Evolutionary conservation across 1,140 invertebrate genomes (phyloP), one percentile per base, ranked within the genome.

Genomic region (Venustaconcha ellipsiformis): DNA sequence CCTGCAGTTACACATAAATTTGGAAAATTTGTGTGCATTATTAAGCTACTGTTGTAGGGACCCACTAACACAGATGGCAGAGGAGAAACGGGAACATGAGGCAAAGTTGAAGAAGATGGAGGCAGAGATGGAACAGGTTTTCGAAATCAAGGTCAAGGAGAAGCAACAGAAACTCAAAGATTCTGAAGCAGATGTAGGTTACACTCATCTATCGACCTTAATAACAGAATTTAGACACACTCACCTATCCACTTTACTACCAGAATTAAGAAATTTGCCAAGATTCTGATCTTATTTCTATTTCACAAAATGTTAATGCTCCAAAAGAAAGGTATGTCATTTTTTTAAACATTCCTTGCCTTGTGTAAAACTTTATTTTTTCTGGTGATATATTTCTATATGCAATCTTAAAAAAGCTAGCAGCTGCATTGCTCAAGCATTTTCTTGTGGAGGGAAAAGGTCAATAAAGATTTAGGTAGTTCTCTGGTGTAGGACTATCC

Each of bases 31-130:
- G 6, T 48, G 11, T 48, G 37, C 6, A 48, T 48, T 48, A 48
- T 48, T 6, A 6, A 8, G 37, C 37, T 48, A 63, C 71, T 81
- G 59, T 90, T 91, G 88, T 89, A 97, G 95, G 94, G 99, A 99
- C 92, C 97, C 97, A 66, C 91, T 99, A 79, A 96, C 96, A 77
- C 97, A 99, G 90, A 96, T 99, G 94, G 97, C 99, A 89, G 97
- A 99, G 87, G 97, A 99, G 88, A 98, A 98, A 88, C 93, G 95
- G 72, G 97, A 99, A 86, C 97, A 98, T 84, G 96, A 98, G 87
- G 92, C 93, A 60, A 98, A 98, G 90, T 97, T 99, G 88, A 90
- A 90, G 84, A 90, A 89, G 71, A 90, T 90, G 89, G 89, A 90
- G 75, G 88, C 88, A 17, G 89, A 90, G 71, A 90, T 90, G 89